Base-by-base conservation (phyloP, 2,888 invertebrate species). In the Brachylomia viminalis region DNA sequence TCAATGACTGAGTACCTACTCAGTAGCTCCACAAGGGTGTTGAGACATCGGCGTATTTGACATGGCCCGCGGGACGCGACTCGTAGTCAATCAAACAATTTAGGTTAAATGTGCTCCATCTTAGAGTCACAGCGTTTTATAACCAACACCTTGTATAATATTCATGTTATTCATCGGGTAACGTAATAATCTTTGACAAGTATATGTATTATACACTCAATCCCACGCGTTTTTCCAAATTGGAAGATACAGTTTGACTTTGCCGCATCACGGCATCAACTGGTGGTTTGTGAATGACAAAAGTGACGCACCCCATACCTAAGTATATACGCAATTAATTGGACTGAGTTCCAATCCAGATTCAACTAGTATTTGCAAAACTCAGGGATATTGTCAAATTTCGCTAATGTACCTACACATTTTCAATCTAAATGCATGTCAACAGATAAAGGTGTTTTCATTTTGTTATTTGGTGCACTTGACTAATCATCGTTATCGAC, bases 41-140 rank as follows among this genome's bases (percentile, higher is more conserved):
- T 86, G 85, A 86, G 82, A 86, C 86, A 82, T 86, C 83, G 80
- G 79, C 86, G 88, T 90, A 52, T 69, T 66, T 56, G 75, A 68
- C 52, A 58, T 33, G 68, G 89, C 88, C 88, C 90, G 86, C 90
- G 90, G 90, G 90, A 92, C 90, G 89, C 89, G 88, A 90, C 90
- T 88, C 91, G 92, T 90, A 89, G 90, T 88, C 93, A 95, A 95
- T 95, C 95, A 95, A 93, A 93, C 94, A 94, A 95, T 95, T 95
- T 93, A 93, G 94, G 95, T 80, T 72, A 72, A 71, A 75, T 54
- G 61, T 65, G 58, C 56, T 72, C 72, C 68, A 64, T 64, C 61
- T 59, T 49, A 56, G 38, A 52, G 52, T 52, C 66, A 56, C 65
- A 66, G 45, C 79, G 54, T 66, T 58, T 67, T 59, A 73, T 70